Evolutionary conservation across 53 echinoderm and acorn worm genomes (phyloP).

Genomic region (Glandiceps talaboti): DNA sequence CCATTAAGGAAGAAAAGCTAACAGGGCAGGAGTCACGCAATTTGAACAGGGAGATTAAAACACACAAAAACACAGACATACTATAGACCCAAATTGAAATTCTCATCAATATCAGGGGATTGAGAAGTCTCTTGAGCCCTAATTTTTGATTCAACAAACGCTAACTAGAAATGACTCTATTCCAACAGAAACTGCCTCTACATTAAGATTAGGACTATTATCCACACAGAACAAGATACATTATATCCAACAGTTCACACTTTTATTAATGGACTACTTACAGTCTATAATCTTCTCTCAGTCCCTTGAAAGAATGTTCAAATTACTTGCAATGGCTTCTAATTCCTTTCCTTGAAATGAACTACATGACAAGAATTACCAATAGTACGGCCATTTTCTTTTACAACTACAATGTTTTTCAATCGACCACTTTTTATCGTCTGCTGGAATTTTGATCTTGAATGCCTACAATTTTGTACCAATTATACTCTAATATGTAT

Average conservation of each 20-base stretch:
- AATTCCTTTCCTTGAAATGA: neutral
- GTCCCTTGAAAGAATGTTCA: neutral
- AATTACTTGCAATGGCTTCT: neutral
- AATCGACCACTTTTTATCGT: no score
- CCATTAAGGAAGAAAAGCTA: neutral
- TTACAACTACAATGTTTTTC: no score
- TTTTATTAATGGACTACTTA: neutral
- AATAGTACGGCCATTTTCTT: no score
- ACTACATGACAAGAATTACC: neutral
- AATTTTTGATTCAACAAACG: neutral
- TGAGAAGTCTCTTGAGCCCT: neutral
- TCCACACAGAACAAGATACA: neutral
- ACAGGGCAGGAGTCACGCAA: neutral
- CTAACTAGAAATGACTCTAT: neutral
- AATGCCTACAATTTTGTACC: no score
- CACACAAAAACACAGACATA: neutral
- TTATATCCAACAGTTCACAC: neutral
- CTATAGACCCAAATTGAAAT: neutral
- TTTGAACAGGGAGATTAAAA: neutral
- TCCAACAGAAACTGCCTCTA: neutral
- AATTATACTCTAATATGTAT: no score
- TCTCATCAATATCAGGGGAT: neutral
- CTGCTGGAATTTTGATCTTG: no score
- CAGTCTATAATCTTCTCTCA: neutral
- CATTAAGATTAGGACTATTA: neutral